phyloP scores from a whole-genome alignment of 2,888 invertebrate genomes.

The Drosophila phalerata region DNA sequence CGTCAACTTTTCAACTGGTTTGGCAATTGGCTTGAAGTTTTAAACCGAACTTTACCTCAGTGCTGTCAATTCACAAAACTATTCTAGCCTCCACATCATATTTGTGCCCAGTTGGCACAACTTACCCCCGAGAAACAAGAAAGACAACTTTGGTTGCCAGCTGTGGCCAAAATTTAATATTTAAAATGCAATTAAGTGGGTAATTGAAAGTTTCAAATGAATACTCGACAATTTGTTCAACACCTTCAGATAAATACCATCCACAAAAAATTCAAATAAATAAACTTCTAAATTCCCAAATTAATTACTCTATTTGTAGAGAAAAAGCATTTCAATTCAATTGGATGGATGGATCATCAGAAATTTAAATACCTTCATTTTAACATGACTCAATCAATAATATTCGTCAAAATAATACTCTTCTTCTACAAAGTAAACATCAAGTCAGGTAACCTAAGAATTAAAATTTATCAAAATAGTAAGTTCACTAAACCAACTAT shows the following conservation, averaged over 20 bases:
- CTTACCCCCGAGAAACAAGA: conserved; percentile 19
- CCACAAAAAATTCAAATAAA: conserved; percentile 2
- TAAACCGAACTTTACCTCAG: conserved; percentile 29
- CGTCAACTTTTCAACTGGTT: conserved; percentile 40
- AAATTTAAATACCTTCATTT: neutral
- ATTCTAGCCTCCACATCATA: conserved; percentile 32
- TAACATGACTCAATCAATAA: neutral
- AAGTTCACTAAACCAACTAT: too few species aligned
- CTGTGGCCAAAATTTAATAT: conserved; percentile 30
- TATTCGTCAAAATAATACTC: too few species aligned
- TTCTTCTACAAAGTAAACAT: too few species aligned
- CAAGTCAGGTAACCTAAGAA: too few species aligned
- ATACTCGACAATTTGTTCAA: conserved; percentile 26
- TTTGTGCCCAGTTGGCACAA: conserved; percentile 51
- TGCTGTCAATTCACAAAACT: conserved; percentile 39
- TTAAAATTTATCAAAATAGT: too few species aligned
- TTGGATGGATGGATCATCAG: too few species aligned
- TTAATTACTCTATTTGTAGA: neutral
- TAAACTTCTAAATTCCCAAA: neutral
- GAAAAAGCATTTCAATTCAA: neutral
- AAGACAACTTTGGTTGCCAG: conserved; percentile 8
- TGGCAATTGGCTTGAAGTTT: conserved; percentile 41
- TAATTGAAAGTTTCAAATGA: conserved; percentile 41
- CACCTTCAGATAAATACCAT: conserved; percentile 13
- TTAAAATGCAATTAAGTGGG: conserved; percentile 53